Conservation (phyloP, 2,113 vertebrate species). For the Oryzias javanicus region DNA sequence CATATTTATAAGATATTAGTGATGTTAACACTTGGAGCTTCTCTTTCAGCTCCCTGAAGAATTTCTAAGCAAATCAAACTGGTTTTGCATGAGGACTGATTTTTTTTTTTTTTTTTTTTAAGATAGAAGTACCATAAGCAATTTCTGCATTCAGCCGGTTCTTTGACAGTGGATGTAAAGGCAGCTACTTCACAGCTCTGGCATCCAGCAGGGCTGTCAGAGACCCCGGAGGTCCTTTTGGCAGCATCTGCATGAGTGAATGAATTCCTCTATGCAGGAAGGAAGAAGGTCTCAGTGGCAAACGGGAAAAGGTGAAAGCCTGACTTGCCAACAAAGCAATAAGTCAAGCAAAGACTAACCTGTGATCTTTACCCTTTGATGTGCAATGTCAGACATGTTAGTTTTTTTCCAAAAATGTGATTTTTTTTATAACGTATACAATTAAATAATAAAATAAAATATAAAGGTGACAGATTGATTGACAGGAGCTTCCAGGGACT, state of each 20-base stretch:
- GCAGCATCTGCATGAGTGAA: slow-evolving; percentile 41
- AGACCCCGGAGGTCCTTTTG: slow-evolving; percentile 32
- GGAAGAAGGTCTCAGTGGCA: slow-evolving; percentile 28
- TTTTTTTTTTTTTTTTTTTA: slow-evolving; percentile 9
- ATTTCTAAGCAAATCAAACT: slow-evolving; percentile 6
- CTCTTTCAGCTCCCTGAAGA: neutral
- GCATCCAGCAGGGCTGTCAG: slow-evolving; percentile 26
- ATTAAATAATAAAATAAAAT: no score
- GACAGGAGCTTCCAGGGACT: no score
- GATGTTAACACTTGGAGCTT: no score
- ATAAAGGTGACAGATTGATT: no score
- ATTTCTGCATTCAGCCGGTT: slow-evolving; percentile 21
- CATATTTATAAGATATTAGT: no score
- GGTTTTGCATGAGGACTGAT: neutral
- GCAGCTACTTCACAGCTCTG: slow-evolving; percentile 23
- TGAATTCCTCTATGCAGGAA: slow-evolving; percentile 25
- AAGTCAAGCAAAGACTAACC: neutral
- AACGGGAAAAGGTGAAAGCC: slow-evolving; percentile 21
- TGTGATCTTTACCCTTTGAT: neutral
- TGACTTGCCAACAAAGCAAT: slow-evolving; percentile 7
- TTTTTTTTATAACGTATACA: no score
- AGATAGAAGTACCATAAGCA: slow-evolving; percentile 3
- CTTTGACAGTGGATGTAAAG: slow-evolving; percentile 27
- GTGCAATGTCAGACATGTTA: slow-evolving; percentile 12
- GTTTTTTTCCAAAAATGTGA: neutral